Percentiles rank a stretch among this genome's conserved stretches.
These are phyloP conservation scores for Drosophila ironensis DNA, from an alignment of 1,140 invertebrate species.

Conservation along the genomic window DNA sequence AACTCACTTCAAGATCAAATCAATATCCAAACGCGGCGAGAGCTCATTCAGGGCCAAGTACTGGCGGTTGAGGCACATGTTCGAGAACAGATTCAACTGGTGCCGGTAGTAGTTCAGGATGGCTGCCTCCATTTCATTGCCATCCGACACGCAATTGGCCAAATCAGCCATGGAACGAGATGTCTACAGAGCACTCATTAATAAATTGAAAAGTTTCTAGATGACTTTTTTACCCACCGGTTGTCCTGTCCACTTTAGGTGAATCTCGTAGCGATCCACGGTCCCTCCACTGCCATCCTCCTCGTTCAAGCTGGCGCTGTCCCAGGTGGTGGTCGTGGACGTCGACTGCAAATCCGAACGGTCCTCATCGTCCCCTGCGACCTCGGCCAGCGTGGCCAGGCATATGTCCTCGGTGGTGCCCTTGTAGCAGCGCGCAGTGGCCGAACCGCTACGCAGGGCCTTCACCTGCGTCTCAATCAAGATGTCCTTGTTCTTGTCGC, in stretches of 20 bases:
- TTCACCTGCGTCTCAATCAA: conserved; percentile 90
- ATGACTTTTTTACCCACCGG: conserved; percentile 58
- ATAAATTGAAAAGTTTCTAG: background rate
- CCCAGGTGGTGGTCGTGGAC: conserved; percentile 64
- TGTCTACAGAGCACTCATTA: conserved; percentile 23
- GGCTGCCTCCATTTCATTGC: conserved; percentile 86
- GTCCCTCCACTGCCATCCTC: conserved; percentile 47
- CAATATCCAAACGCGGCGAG: conserved; percentile 95
- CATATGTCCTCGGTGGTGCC: conserved; percentile 65
- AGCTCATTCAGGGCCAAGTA: conserved; percentile 98
- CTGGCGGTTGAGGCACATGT: conserved; percentile 99
- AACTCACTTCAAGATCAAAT: conserved; percentile 95
- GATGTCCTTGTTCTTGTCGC: conserved; percentile 95
- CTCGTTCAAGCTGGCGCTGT: conserved; percentile 57
- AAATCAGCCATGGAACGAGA: conserved; percentile 86
- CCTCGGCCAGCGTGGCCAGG: conserved; percentile 64
- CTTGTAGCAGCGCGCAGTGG: conserved; percentile 53
- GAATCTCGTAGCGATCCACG: conserved; percentile 84
- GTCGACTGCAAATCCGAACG: conserved; percentile 64
- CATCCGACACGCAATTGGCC: conserved; percentile 85
- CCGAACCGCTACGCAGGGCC: conserved; percentile 52
- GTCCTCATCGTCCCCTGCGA: conserved; percentile 71
- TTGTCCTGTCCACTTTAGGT: conserved; percentile 89
- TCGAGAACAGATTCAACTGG: conserved; percentile 98
- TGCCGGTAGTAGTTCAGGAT: conserved; percentile 96